Percentiles rank a stretch among this genome's conserved stretches.
Evolutionary conservation across 2,888 invertebrate species (phyloP).

Genomic region (Dione vanillae): DNA sequence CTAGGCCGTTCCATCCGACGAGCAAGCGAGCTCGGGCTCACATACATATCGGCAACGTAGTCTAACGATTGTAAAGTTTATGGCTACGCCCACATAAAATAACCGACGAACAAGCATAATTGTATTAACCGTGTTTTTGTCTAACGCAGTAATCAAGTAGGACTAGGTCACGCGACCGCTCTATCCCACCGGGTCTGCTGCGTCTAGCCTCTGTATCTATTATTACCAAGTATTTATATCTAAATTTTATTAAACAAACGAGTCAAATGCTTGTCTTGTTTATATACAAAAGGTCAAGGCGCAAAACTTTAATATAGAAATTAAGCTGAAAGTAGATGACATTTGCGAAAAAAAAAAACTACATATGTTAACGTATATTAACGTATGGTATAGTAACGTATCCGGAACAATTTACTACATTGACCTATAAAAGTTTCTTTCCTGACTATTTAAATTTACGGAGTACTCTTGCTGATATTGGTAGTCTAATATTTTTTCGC

Average conservation of each 20-base stretch:
- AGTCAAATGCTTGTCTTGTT: not conserved
- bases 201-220: not conserved
- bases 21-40: not conserved
- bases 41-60: conserved; percentile 13
- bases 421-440: not conserved
- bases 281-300: not conserved
- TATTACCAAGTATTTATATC: not conserved
- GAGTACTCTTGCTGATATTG: not conserved
- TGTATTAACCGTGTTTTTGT: conserved; percentile 28
- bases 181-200: conserved; percentile 1
- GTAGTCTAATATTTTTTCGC: no score
- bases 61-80: conserved; percentile 28
- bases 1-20: conserved; percentile 64
- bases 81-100: conserved; percentile 22
- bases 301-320: not conserved
- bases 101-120: conserved; percentile 45
- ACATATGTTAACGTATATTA: no score
- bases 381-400: not conserved
- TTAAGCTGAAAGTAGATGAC: not conserved
- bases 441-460: not conserved
- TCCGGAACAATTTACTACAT: not conserved
- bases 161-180: conserved; percentile 24
- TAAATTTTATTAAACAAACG: not conserved
- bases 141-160: conserved; percentile 14
- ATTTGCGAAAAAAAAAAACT: no score